Base-by-base conservation (phyloP, 1,140 invertebrate species). In the Drosophila ficusphila region DNA sequence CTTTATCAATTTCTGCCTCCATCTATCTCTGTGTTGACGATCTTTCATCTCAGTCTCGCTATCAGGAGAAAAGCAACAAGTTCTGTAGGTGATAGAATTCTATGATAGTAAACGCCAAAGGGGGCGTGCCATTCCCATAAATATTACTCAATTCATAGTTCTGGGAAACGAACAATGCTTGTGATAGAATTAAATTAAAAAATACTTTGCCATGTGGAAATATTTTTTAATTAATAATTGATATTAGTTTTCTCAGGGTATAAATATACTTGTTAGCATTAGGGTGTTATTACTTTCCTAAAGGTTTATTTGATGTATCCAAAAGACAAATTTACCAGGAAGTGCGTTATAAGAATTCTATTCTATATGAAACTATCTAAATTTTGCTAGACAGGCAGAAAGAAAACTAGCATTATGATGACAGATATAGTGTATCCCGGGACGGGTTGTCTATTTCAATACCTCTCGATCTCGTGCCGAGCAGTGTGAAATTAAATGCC, bases 151-250 rank as follows among this genome's bases (percentile, higher is more conserved):
- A 31, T 29, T 27, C 16, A 5, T 5, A 25, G 27, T 46, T 58
- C 33, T 58, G 39, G 23, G 39, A 56, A 29, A 25, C 38, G n/a
- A 44, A 56, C 33, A 19, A 12, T 25, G 27, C 34, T 47, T 48
- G 61, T 54, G 47, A 11, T 44, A 16, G 65, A 69, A 68, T 68
- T 53, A 2, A 12, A 25, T 41, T 49, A 65, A 44, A 44, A 46
- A 54, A 69, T 21, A 21, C 19, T 42, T 71, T 71, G 68, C 29
- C 51, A 61, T 27, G 65, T 48, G 41, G 65, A 71, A 69, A 70
- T 71, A 39, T 39, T 70, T 34, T 31, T 58, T 19, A 71, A 71
- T 70, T 58, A 48, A 71, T 34, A 12, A 42, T 52, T 49, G 68
- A 42, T 70, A 48, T 33, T 71, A 65, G 42, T 65, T 57, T 29